Conservation (phyloP, 2,113 vertebrate species). For the Hystrix cristata region DNA sequence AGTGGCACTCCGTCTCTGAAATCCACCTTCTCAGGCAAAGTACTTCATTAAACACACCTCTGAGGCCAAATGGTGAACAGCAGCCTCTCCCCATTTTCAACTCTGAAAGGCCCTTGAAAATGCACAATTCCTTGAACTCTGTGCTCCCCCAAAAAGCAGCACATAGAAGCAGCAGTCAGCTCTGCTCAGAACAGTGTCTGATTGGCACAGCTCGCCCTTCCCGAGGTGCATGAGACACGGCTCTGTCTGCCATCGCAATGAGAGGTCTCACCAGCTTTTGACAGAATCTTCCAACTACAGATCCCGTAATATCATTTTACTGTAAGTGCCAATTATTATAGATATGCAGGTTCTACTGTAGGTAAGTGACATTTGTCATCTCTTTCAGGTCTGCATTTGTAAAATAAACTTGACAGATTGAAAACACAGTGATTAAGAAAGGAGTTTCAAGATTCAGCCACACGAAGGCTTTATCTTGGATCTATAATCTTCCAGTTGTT, state of each 20-base stretch:
- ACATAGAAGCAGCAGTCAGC: neutral
- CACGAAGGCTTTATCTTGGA: neutral
- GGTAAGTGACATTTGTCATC: neutral
- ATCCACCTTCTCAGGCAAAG: neutral
- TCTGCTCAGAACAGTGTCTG: neutral
- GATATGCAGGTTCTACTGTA: neutral
- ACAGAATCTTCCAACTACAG: neutral
- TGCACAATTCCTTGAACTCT: neutral
- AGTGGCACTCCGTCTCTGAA: neutral
- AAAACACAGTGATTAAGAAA: neutral
- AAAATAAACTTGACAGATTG: neutral
- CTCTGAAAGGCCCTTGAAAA: neutral
- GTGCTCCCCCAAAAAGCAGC: neutral
- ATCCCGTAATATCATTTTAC: neutral
- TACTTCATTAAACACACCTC: neutral
- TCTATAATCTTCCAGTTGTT: neutral
- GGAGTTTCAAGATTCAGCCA: neutral
- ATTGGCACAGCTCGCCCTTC: no score
- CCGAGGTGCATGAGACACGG: no score
- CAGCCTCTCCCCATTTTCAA: neutral
- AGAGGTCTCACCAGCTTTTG: neutral
- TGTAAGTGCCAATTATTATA: neutral
- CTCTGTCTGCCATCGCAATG: neutral
- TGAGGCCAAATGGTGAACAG: neutral
- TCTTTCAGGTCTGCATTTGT: neutral